Percentiles rank a stretch among this genome's conserved stretches.
Conservation (phyloP, 2,888 invertebrate genomes). For the Anorthoa munda region DNA sequence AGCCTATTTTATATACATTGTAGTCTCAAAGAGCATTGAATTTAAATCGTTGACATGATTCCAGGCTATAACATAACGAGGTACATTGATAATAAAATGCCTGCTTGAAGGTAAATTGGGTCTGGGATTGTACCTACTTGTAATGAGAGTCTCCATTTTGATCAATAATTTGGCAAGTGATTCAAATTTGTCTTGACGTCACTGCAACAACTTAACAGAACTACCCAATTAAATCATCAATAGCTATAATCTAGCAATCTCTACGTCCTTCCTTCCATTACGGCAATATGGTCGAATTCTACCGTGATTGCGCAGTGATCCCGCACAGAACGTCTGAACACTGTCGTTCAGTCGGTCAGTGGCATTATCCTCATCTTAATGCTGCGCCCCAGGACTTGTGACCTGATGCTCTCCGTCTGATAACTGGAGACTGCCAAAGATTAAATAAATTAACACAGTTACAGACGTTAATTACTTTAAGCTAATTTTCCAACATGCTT, state of each 20-base stretch:
- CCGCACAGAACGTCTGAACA: constrained; percentile 33
- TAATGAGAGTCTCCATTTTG: not conserved
- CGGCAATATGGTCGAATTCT: constrained; percentile 20
- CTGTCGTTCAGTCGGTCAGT: constrained; percentile 64
- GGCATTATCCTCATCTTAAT: constrained; percentile 68
- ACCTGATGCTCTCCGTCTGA: constrained; percentile 67
- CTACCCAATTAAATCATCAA: not conserved
- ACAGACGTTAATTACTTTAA: too few species aligned
- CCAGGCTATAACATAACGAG: not conserved
- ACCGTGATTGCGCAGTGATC: constrained; percentile 34
- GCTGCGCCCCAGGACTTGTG: constrained; percentile 64
- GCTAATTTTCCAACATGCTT: too few species aligned
- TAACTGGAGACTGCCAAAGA: constrained; percentile 50
- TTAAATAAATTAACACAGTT: not conserved
- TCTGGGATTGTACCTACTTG: not conserved
- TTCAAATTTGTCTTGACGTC: not conserved
- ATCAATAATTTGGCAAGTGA: not conserved
- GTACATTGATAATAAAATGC: not conserved
- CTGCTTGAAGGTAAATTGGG: not conserved
- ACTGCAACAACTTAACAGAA: not conserved
- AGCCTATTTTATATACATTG: not conserved
- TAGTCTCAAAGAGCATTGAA: not conserved
- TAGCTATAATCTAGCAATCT: constrained; percentile 10
- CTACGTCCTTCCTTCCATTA: constrained; percentile 1
- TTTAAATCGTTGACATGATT: not conserved